These are phyloP conservation scores for Scaptomyza parva DNA, from an alignment of 2,888 invertebrate species.

Conservation along the genomic window DNA sequence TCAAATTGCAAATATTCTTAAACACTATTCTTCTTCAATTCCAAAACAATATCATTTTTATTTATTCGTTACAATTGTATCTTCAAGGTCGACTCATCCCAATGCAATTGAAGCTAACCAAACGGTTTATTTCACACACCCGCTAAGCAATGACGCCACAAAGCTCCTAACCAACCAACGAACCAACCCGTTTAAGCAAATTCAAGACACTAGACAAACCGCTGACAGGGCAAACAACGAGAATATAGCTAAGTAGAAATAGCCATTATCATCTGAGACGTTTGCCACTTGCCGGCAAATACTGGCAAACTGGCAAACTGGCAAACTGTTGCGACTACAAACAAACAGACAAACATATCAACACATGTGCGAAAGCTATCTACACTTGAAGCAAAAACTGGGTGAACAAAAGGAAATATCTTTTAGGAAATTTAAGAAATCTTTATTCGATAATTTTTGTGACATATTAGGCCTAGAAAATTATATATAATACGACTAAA, in stretches of 20 bases:
- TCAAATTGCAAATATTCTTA: too few relatives aligned
- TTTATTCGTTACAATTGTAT: not conserved
- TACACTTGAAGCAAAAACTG: conserved; percentile 8
- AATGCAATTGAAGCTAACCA: conserved; percentile 19
- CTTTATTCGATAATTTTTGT: too few relatives aligned
- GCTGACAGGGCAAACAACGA: conserved; percentile 32
- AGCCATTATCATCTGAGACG: conserved; percentile 8
- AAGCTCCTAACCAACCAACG: conserved; percentile 3
- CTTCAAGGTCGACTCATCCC: conserved; percentile 25
- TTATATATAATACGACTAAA: too few relatives aligned
- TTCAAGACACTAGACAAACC: conserved; percentile 7
- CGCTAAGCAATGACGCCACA: conserved; percentile 21
- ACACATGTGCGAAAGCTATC: not conserved
- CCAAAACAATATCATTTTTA: conserved; percentile 2
- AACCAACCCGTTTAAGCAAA: conserved; percentile 2
- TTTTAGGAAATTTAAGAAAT: too few relatives aligned
- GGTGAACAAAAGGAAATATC: not conserved
- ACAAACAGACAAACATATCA: not conserved
- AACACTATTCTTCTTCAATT: too few relatives aligned
- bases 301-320: conserved; percentile 26
- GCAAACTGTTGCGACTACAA: conserved; percentile 29
- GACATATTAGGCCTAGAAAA: too few relatives aligned
- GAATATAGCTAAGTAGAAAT: conserved; percentile 30
- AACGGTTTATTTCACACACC: conserved; percentile 18
- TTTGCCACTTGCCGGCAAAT: conserved; percentile 5